A percentile compares a stretch with the other conserved stretches of the same genome.
These are phyloP conservation scores for Cylloceria caligata DNA, from an alignment of 2,888 invertebrate genomes.

Conservation along the genomic window DNA sequence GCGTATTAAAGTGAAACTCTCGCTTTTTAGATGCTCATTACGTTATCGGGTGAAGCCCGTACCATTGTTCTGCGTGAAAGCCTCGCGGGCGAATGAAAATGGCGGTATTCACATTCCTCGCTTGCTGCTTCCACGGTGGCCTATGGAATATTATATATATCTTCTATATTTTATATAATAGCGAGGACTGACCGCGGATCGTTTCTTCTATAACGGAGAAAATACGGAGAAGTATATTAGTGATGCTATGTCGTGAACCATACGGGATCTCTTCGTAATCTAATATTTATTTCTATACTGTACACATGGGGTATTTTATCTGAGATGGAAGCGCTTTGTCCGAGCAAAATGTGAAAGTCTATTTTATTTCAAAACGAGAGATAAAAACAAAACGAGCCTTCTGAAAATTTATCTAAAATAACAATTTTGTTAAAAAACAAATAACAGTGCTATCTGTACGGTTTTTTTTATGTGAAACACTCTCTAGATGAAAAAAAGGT, in stretches of 20 bases:
- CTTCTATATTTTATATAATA: not conserved
- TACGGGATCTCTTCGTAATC: not conserved
- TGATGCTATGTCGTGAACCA: slow-evolving; percentile 33
- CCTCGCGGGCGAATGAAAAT: slow-evolving; percentile 42
- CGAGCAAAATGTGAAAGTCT: no score
- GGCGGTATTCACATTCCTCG: slow-evolving; percentile 44
- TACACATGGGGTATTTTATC: no score
- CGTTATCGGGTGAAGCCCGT: slow-evolving; percentile 39
- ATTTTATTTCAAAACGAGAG: no score
- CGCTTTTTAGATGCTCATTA: slow-evolving; percentile 52
- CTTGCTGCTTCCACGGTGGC: slow-evolving; percentile 42
- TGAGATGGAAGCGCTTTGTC: no score
- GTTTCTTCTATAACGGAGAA: slow-evolving; percentile 17
- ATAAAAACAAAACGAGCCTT: no score
- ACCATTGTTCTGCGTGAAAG: slow-evolving; percentile 55
- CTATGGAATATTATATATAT: slow-evolving; percentile 33
- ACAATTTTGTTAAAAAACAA: no score
- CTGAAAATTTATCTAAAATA: no score
- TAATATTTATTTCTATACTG: no score
- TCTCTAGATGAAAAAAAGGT: no score
- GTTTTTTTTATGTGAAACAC: no score
- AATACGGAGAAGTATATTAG: slow-evolving; percentile 30
- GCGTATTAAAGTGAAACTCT: slow-evolving; percentile 18
- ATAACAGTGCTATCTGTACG: no score
- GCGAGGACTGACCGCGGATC: slow-evolving; percentile 32